Conservation (phyloP, 2,888 invertebrate genomes). For the Frankliniella intonsa region DNA sequence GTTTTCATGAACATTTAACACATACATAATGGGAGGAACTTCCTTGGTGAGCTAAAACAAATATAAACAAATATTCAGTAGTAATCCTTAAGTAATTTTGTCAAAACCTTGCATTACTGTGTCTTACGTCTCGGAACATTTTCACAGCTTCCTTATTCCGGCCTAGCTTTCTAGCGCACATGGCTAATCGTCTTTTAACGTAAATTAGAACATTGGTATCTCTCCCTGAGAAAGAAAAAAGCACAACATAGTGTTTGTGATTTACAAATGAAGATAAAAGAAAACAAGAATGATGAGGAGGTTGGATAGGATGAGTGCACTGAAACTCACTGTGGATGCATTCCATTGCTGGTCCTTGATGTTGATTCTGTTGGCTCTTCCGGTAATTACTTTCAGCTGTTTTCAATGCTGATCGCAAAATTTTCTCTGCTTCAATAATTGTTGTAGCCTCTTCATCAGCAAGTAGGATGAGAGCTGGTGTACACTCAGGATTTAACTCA, state of each 20-base stretch:
- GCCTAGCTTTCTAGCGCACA: slow-evolving; percentile 93
- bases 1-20: slow-evolving; percentile 92
- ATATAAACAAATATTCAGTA: slow-evolving; percentile 29
- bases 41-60: slow-evolving; percentile 76
- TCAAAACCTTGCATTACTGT: not conserved
- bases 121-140: slow-evolving; percentile 80
- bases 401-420: slow-evolving; percentile 75
- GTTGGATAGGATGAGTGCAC: too few relatives aligned
- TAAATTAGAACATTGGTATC: slow-evolving; percentile 93
- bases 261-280: not conserved
- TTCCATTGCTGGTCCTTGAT: slow-evolving; percentile 69
- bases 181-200: slow-evolving; percentile 88
- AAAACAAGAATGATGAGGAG: not conserved
- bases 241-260: not conserved
- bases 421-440: slow-evolving; percentile 80
- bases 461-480: slow-evolving; percentile 87
- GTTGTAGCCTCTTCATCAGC: slow-evolving; percentile 96
- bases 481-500: slow-evolving; percentile 84
- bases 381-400: slow-evolving; percentile 76
- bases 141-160: slow-evolving; percentile 93
- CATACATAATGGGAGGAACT: slow-evolving; percentile 89
- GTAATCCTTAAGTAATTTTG: not conserved
- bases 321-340: slow-evolving; percentile 58
- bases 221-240: slow-evolving; percentile 53
- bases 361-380: slow-evolving; percentile 74